phyloP scores from a whole-genome alignment of 2,113 vertebrate species.

The Agapornis roseicollis region DNA sequence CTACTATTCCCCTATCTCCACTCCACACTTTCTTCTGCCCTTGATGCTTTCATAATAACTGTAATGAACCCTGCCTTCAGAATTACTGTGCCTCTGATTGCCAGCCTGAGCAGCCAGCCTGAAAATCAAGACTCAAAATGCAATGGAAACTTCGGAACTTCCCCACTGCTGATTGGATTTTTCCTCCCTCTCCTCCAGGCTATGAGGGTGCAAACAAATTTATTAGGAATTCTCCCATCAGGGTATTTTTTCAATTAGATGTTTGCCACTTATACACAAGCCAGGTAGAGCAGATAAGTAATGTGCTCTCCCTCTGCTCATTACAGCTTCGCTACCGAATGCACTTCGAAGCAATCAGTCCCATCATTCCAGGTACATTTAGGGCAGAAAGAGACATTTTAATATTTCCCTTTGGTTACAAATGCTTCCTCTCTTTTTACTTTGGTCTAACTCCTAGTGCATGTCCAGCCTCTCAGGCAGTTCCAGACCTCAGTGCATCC shows the following conservation, averaged over 20 bases:
- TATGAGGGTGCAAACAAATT: conserved; percentile 54
- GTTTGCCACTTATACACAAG: conserved; percentile 32
- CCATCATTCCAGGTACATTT: conserved; percentile 22
- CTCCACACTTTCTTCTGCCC: not conserved
- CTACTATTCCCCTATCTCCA: not conserved
- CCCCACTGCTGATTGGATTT: conserved; percentile 44
- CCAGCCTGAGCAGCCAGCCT: conserved; percentile 54
- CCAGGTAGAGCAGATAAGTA: conserved; percentile 53
- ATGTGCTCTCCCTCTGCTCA: conserved; percentile 36
- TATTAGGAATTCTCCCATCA: conserved; percentile 56
- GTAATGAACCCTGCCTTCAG: conserved; percentile 58
- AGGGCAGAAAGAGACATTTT: conserved; percentile 20
- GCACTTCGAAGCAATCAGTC: conserved; percentile 25
- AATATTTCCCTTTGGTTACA: conserved; percentile 16
- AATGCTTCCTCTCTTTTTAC: not conserved
- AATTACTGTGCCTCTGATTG: conserved; percentile 43
- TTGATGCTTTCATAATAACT: conserved; percentile 9
- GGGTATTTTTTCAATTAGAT: conserved; percentile 62
- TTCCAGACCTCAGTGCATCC: not conserved
- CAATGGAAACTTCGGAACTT: conserved; percentile 55
- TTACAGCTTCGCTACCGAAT: conserved; percentile 21
- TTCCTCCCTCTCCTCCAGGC: not conserved
- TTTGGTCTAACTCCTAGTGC: not conserved
- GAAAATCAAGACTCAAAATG: conserved; percentile 57
- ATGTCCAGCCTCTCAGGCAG: not conserved